Base-by-base conservation (phyloP, 2,888 invertebrate species). In the Diadegma fenestrale region DNA sequence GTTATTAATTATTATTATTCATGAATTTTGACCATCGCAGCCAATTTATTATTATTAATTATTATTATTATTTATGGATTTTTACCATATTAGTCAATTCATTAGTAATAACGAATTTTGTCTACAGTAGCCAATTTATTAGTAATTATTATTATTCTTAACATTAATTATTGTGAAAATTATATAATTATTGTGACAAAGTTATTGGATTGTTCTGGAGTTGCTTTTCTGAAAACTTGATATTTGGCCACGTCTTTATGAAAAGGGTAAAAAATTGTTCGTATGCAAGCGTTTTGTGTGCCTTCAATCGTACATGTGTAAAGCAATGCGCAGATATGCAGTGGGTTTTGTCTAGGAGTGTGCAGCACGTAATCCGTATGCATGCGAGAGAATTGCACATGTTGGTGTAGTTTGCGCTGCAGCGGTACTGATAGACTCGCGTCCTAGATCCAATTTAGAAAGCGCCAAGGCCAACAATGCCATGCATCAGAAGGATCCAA, bases 401-500 rank as follows among this genome's bases (percentile, higher is more conserved):
- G 45, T 78, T 30, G 7, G 51, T 61, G 54, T 64, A 33, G 41
- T 63, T 37, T 76, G 14, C 26, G 64, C 48, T 75, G 66, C 54
- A 71, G 66, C 61, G 43, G 17, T 48, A 77, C 80, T 77, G 84
- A 80, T 84, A 84, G 66, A 72, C 80, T 84, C 58, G 84, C 80
- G 84, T 77, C 84, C 84, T 66, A 80, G 66, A 84, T 84, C 84
- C 80, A 77, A 80, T 84, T 80, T 77, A 84, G 80, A 84, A 84
- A 77, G 80, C 80, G 66, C 64, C 84, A 84, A 84, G 84, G 84
- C 72, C 80, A 80, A 41, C 66, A 61, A 69, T 48, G 69, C 64
- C 71, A 71, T 51, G 71, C 43, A 64, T 64, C 69, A 30, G 33
- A 72, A 41, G 54, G 19, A 37, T n/a, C n/a, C n/a, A n/a, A n/a